These are phyloP conservation scores for Lucifuga dentata DNA, from an alignment of 2,113 vertebrate genomes.

Conservation along the genomic window DNA sequence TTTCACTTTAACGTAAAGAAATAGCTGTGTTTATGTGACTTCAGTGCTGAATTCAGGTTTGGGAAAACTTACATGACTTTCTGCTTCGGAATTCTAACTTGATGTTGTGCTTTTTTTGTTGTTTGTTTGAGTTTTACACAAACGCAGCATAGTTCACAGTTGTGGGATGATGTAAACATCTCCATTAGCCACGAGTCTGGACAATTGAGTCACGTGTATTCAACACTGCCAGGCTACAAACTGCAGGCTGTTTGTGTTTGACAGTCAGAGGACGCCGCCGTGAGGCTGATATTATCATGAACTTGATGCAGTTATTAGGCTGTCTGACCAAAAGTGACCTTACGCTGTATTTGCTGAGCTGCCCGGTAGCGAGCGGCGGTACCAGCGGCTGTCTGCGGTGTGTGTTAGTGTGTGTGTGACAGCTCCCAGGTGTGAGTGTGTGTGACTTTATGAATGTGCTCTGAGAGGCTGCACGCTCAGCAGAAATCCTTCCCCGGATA, in stretches of 20 bases:
- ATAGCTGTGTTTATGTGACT: no score
- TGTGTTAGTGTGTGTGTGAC: conserved; percentile 61
- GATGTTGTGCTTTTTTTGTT: no score
- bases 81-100: no score
- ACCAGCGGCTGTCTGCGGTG: conserved; percentile 9
- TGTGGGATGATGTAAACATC: conserved; percentile 54
- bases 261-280: conserved; percentile 14
- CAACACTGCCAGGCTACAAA: conserved; percentile 21
- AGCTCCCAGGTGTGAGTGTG: conserved; percentile 45
- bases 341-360: conserved; percentile 30
- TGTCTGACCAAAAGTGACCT: conserved; percentile 53
- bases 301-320: conserved; percentile 47
- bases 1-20: no score
- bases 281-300: conserved; percentile 36
- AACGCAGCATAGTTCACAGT: no score
- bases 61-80: no score
- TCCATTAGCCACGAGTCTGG: conserved; percentile 44
- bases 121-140: no score
- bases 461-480: conserved; percentile 48
- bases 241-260: not conserved
- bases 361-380: not conserved
- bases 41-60: no score
- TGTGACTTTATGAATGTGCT: conserved; percentile 30
- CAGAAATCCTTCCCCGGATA: conserved; percentile 56
- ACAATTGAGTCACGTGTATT: conserved; percentile 40